Base-by-base conservation (phyloP, 1,140 invertebrate genomes). In the Nasonia giraulti region DNA sequence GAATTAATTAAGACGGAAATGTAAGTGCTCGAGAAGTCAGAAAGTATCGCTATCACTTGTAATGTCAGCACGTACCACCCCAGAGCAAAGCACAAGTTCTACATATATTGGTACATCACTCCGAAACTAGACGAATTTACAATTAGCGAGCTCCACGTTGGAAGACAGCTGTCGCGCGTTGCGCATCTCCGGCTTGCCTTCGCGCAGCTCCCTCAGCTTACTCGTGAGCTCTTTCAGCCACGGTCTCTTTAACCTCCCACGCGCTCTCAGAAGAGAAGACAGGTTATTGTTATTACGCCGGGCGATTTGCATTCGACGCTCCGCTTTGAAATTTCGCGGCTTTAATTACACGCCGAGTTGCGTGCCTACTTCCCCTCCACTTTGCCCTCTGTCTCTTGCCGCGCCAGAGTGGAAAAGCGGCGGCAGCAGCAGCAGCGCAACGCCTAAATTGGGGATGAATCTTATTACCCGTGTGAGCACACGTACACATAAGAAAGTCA, bases 321-420 rank as follows among this genome's bases (percentile, higher is more conserved):
- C 62, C 55, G 27, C 86, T 85, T 85, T 85, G 80, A 85, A 85
- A 85, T 85, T 85, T 85, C 80, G 84, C 66, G 80, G 84, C 75
- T 85, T 77, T 85, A 85, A 85, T 85, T 85, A 80, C 84, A 75
- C 73, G 79, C 68, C 47, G 33, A 84, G 83, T 44, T 84, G 83
- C 83, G 77, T 31, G 71, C 50, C 44, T 68, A 74, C 77, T 68
- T 80, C 76, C 31, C 50, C 82, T 17, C 17, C 23, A 27, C n/a
- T 8, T 31, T 27, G 40, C 33, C 5, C 3, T 33, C 40, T 17
- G 2, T 10, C 80, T 5, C 68, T 20, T 23, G n/a, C 40, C 17
- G 44, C 27, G n/a, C 50, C 8, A 69, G 68, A 31, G n/a, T 12
- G 55, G 10, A 62, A 62, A 55, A 17, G 33, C 74, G 55, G 31